Percentiles rank a stretch among this genome's conserved stretches.
phyloP scores from a whole-genome alignment of 1,140 invertebrate species.

The Atta texana region DNA sequence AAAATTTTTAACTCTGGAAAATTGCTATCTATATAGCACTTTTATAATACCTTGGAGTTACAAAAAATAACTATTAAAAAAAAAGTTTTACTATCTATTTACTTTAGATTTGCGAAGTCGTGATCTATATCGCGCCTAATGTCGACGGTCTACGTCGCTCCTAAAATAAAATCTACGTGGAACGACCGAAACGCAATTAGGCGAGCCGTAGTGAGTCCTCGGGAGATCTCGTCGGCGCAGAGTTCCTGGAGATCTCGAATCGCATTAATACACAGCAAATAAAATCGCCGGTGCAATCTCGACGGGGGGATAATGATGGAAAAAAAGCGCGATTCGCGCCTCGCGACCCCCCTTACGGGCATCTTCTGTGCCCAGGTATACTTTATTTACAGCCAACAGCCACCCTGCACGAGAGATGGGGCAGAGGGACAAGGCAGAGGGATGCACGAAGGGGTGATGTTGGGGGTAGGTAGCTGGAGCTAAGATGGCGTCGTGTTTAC shows the following conservation, averaged over 20 bases:
- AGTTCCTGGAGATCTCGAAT: conserved; percentile 68
- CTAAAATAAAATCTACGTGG: conserved; percentile 46
- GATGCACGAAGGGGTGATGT: conserved; percentile 63
- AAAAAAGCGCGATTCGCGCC: conserved; percentile 73
- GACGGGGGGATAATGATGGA: conserved; percentile 46
- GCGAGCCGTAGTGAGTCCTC: conserved; percentile 41
- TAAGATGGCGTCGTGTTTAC: conserved; percentile 86
- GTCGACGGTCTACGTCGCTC: neutral
- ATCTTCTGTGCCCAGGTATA: conserved; percentile 68
- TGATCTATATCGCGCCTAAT: conserved; percentile 18
- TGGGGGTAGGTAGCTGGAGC: conserved; percentile 72
- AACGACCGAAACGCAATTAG: conserved; percentile 58
- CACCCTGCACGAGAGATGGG: conserved; percentile 23
- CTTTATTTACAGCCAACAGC: conserved; percentile 58
- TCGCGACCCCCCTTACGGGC: conserved; percentile 53
- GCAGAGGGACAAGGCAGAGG: conserved; percentile 26
- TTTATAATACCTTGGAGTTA: neutral
- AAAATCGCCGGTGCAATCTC: conserved; percentile 77
- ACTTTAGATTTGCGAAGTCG: conserved; percentile 5
- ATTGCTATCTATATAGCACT: neutral
- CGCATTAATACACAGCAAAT: conserved; percentile 80
- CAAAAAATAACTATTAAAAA: neutral
- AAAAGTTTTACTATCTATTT: neutral
- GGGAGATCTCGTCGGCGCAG: conserved; percentile 55
- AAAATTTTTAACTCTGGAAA: conserved; percentile 18